Evolutionary conservation across 2,113 vertebrate genomes (phyloP).

Genomic region (Erinaceus europaeus): DNA sequence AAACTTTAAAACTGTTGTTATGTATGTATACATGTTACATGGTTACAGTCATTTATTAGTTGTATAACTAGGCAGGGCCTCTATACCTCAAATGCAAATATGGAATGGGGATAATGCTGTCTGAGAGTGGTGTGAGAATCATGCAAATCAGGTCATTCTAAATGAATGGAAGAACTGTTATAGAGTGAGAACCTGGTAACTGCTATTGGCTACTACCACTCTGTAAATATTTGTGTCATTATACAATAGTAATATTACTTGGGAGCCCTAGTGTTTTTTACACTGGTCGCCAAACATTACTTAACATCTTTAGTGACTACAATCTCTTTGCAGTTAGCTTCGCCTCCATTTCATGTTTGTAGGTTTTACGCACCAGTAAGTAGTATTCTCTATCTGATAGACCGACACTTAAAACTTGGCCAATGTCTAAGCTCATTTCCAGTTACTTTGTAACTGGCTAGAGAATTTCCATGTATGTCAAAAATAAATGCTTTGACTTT

Average conservation of each 20-base stretch:
- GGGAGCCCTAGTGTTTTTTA: background rate
- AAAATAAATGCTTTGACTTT: conserved; percentile 52
- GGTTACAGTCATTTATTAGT: background rate
- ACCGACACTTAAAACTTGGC: conserved; percentile 71
- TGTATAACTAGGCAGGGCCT: background rate
- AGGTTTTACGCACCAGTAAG: conserved; percentile 77
- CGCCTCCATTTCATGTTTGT: conserved; percentile 82
- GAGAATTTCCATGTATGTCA: conserved; percentile 42
- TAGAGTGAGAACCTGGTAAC: conserved; percentile 3
- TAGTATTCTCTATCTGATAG: conserved; percentile 72
- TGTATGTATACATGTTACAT: background rate
- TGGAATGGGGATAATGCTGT: background rate
- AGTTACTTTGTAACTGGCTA: conserved; percentile 64
- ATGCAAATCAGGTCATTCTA: background rate
- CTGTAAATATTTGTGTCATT: background rate
- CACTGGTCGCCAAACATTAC: too few species aligned
- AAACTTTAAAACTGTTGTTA: background rate
- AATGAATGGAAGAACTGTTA: background rate
- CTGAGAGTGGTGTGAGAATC: background rate
- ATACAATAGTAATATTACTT: conserved; percentile 1
- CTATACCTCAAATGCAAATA: background rate
- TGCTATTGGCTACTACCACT: background rate
- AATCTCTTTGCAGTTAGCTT: conserved; percentile 87
- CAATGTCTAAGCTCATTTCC: conserved; percentile 71
- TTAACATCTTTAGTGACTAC: conserved; percentile 81